Percentiles rank a stretch among this genome's conserved stretches.
Conservation (phyloP, 1,140 invertebrate species). For the Melipona quadrifasciata region DNA sequence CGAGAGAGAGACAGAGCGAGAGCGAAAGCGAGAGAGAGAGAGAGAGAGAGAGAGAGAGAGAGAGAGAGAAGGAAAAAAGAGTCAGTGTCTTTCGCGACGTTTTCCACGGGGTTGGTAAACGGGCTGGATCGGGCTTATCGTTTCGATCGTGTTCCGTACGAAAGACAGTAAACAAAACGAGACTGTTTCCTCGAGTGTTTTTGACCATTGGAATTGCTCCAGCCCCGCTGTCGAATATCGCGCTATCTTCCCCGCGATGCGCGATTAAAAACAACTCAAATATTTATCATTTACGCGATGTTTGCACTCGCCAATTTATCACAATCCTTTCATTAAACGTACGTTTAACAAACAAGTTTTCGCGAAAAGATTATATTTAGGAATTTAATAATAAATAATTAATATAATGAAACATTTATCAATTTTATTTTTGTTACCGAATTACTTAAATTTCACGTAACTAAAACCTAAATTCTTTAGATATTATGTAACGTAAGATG, state of each 20-base stretch:
- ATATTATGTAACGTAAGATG: neutral
- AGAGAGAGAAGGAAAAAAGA: neutral
- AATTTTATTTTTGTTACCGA: neutral
- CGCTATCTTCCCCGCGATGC: neutral
- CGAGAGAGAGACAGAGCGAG: neutral
- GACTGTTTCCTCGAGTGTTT: neutral
- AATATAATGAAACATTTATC: neutral
- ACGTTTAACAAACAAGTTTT: neutral
- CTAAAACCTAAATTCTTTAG: neutral
- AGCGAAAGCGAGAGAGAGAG: neutral
- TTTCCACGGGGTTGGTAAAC: constrained; percentile 1
- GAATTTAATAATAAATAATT: neutral
- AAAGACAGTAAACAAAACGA: constrained; percentile 30
- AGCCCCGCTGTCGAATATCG: neutral
- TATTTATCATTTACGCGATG: neutral
- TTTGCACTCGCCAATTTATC: neutral
- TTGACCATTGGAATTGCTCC: constrained; percentile 4
- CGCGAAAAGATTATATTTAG: accelerated
- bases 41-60: neutral
- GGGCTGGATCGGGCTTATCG: constrained; percentile 35
- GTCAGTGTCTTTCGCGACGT: constrained; percentile 17
- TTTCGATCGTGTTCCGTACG: neutral
- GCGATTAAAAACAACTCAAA: neutral
- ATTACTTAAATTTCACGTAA: neutral
- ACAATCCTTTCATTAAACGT: neutral